Percentiles rank a stretch among this genome's conserved stretches.
Conservation (phyloP, 2,888 invertebrate species). For the Ypsolopha sequella region DNA sequence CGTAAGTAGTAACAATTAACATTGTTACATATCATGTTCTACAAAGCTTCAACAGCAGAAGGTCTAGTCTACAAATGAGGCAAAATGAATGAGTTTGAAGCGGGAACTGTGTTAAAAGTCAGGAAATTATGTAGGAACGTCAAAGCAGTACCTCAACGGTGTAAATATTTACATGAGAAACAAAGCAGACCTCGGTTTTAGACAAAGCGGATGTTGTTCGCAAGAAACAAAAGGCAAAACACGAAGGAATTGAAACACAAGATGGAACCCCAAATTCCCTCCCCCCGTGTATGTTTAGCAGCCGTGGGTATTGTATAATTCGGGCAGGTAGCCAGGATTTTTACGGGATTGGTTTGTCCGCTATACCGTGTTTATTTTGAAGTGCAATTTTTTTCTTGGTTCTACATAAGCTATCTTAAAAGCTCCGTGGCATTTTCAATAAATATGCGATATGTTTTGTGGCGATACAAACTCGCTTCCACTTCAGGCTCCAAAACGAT, state of each 20-base stretch:
- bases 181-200: conserved; percentile 31
- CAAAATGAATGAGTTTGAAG: conserved; percentile 1
- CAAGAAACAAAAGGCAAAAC: conserved; percentile 53
- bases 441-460: too few species aligned
- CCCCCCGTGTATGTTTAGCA: conserved; percentile 8
- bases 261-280: conserved; percentile 19
- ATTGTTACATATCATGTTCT: too few species aligned
- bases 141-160: conserved; percentile 38
- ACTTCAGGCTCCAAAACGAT: too few species aligned
- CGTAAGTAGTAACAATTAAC: too few species aligned
- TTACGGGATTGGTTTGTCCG: neutral
- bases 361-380: neutral
- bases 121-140: conserved; percentile 38
- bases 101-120: conserved; percentile 19
- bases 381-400: too few species aligned
- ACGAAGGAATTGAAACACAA: conserved; percentile 37
- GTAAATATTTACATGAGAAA: conserved; percentile 49
- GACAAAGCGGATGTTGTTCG: conserved; percentile 41
- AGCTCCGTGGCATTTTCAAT: too few species aligned
- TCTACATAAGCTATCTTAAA: too few species aligned
- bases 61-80: neutral
- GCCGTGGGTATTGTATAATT: neutral
- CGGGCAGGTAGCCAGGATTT: neutral
- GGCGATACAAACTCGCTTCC: too few species aligned
- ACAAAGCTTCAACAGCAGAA: neutral